Evolutionary conservation across 2,113 vertebrate species (phyloP), one percentile per base, ranked within the genome.

Genomic region (Hyaena hyaena): DNA sequence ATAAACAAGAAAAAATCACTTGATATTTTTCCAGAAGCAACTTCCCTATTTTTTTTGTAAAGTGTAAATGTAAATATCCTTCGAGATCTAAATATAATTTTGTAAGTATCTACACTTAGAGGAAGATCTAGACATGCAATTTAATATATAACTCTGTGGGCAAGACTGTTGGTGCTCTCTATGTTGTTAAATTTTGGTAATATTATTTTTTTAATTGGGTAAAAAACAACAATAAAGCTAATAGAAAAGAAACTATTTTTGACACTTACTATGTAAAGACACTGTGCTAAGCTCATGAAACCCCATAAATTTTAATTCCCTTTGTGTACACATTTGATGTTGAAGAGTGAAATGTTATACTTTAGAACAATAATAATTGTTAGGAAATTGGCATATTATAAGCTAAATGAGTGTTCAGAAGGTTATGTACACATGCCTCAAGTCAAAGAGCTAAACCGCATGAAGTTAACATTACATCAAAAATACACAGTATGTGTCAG

Each of bases 391-490:
- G 39, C 85, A 95, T 94, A 88, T 87, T 69, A 89, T 95, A 91
- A 95, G 66, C 77, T 93, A 97, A 93, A 90, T 90, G 43, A 93
- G 65, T 93, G 39, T 92, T 97, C 79, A 93, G 28, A 96, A 97
- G 74, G 92, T 97, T 96, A 97, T 50, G 21, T 68, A 92, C 5
- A 97, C 87, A 95, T 48, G 71, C 33, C 35, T 95, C 65, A 90
- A 96, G 45, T 96, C 92, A 97, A 97, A 98, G 4, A 97, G 65
- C 82, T 95, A 96, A 96, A 92, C 90, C 92, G 96, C 71, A 92
- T 55, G 31, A 94, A 97, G 76, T 86, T 96, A 96, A 77, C 68
- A 97, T 96, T 94, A 95, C 73, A 90, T 81, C 61, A 97, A 96
- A 96, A 97, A 63, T 92, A 93, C 24, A 93, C 55, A 96, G 43